These are phyloP conservation scores for Limenitis arthemis DNA, from an alignment of 2,888 invertebrate species.

Conservation along the genomic window DNA sequence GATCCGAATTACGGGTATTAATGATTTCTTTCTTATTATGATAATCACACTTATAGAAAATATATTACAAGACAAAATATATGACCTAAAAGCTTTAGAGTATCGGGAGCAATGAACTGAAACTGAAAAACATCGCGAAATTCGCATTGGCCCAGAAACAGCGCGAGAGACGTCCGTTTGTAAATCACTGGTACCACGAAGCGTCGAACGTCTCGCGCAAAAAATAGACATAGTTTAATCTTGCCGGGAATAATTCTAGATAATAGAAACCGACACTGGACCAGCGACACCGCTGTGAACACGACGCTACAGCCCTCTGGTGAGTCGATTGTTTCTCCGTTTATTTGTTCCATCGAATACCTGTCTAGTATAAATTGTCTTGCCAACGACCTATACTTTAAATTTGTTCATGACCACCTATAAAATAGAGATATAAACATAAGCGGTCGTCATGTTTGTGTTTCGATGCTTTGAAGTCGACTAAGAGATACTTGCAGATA, in stretches of 20 bases:
- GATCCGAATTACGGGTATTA: too few species aligned
- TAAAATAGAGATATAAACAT: slow-evolving; percentile 20
- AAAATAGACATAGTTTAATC: slow-evolving; percentile 65
- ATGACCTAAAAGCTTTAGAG: slow-evolving; percentile 15
- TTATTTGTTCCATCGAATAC: slow-evolving; percentile 32
- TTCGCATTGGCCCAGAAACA: slow-evolving; percentile 60
- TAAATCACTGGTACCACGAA: slow-evolving; percentile 57
- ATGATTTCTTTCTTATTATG: too few species aligned
- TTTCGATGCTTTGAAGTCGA: slow-evolving; percentile 9
- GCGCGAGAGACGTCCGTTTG: slow-evolving; percentile 44
- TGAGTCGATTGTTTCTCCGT: slow-evolving; percentile 36
- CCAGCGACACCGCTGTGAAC: slow-evolving; percentile 42
- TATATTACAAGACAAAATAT: background rate
- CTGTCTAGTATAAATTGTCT: slow-evolving; percentile 44
- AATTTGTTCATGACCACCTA: slow-evolving; percentile 19
- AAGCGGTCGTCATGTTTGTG: slow-evolving; percentile 11
- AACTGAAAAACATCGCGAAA: slow-evolving; percentile 38
- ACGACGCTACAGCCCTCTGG: slow-evolving; percentile 56
- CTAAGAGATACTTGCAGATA: background rate
- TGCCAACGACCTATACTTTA: slow-evolving; percentile 49
- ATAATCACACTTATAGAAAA: too few species aligned
- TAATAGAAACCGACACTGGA: slow-evolving; percentile 54
- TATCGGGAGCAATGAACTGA: slow-evolving; percentile 50
- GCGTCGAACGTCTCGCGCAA: slow-evolving; percentile 53
- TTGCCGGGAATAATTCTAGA: slow-evolving; percentile 57